These are phyloP conservation scores for Mythimna albipuncta DNA, from an alignment of 2,888 invertebrate genomes.

Conservation along the genomic window DNA sequence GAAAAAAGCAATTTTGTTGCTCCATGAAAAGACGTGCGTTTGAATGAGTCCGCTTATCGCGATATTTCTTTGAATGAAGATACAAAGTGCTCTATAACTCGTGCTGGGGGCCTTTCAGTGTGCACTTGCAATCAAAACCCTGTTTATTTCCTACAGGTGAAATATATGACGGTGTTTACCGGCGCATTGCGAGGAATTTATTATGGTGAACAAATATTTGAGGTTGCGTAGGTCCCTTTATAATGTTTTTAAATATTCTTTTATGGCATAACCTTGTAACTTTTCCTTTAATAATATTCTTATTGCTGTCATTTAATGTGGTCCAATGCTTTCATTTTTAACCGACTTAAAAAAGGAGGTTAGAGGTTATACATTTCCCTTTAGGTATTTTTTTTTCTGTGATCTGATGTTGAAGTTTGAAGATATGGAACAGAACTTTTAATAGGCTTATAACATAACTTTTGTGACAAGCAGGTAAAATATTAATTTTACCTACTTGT, in stretches of 20 bases:
- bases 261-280: background rate
- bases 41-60: conserved; percentile 65
- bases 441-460: no score
- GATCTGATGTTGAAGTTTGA: no score
- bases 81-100: conserved; percentile 61
- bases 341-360: no score
- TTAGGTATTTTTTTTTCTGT: no score
- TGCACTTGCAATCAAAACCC: conserved; percentile 54
- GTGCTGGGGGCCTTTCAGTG: conserved; percentile 42
- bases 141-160: conserved; percentile 35
- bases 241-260: background rate
- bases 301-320: background rate
- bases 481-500: no score
- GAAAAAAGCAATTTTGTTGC: conserved; percentile 58
- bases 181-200: conserved; percentile 2
- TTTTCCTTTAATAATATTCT: no score
- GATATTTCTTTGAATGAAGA: conserved; percentile 63
- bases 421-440: no score
- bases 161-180: conserved; percentile 12
- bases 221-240: background rate
- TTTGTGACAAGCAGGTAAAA: no score
- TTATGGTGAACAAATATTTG: conserved; percentile 10
- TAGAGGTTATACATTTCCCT: no score
- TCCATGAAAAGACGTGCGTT: conserved; percentile 49
- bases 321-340: no score